phyloP scores from a whole-genome alignment of 2,113 vertebrate species.

The Rousettus leschenaultii region DNA sequence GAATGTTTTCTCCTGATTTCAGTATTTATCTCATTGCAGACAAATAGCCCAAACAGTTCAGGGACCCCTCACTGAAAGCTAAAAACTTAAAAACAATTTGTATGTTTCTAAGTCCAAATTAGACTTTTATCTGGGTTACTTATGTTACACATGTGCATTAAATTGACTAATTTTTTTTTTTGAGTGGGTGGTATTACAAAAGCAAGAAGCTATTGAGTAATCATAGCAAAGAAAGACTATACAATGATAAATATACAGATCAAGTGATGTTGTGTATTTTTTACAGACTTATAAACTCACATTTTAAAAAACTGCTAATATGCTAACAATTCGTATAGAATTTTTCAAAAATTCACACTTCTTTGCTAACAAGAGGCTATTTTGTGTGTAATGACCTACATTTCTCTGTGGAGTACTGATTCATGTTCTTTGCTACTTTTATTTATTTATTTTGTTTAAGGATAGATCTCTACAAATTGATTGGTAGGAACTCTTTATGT shows the following conservation, averaged over 20 bases:
- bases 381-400: not conserved
- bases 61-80: not conserved
- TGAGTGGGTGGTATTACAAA: not conserved
- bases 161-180: not conserved
- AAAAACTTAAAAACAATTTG: not conserved
- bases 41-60: not conserved
- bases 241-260: not conserved
- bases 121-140: not conserved
- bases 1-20: not conserved
- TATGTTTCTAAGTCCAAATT: not conserved
- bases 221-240: not conserved
- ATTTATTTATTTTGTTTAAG: not conserved
- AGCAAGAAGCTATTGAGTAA: conserved; percentile 1
- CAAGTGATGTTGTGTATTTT: not conserved
- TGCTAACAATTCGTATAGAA: not conserved
- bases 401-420: not conserved
- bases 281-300: not conserved
- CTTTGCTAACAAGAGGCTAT: not conserved
- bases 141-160: not conserved
- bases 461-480: not conserved
- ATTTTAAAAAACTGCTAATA: not conserved
- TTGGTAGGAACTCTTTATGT: not conserved
- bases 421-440: not conserved
- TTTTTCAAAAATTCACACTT: not conserved
- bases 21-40: not conserved